phyloP scores from a whole-genome alignment of 2,797 vertebrate species.

The Holocentrus rufus region DNA sequence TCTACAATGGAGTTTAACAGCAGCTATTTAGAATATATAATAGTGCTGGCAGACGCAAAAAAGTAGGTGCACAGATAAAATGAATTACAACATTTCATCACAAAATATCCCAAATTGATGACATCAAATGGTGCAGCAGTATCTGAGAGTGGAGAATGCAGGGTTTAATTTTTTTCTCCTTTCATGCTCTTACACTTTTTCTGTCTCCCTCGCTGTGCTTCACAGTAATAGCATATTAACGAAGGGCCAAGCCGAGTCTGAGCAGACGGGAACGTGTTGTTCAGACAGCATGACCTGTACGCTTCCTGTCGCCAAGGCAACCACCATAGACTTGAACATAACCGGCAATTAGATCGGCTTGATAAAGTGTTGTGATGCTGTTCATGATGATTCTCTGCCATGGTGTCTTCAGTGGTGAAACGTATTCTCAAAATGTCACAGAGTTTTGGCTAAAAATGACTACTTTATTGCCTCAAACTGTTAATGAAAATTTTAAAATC shows the following conservation, averaged over 20 bases:
- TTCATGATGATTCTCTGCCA: background rate
- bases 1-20: too few relatives aligned
- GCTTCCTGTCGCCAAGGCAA: constrained; percentile 5
- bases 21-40: too few relatives aligned
- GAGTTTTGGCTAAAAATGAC: background rate
- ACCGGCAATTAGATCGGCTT: background rate
- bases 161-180: background rate
- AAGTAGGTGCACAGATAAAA: too few relatives aligned
- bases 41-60: too few relatives aligned
- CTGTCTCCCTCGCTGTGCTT: background rate
- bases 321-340: background rate
- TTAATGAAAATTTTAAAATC: too few relatives aligned
- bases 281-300: background rate
- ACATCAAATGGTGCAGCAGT: too few relatives aligned
- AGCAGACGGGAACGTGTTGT: constrained; percentile 8
- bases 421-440: background rate
- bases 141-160: too few relatives aligned
- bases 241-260: background rate
- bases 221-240: background rate
- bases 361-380: background rate
- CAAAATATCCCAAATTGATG: too few relatives aligned
- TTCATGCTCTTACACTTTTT: too few relatives aligned
- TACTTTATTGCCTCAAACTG: too few relatives aligned
- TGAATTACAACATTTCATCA: too few relatives aligned
- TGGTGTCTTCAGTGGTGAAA: background rate